A percentile compares a stretch with the other conserved stretches of the same genome.
These are phyloP conservation scores for Darevskia nairensis DNA, from an alignment of 2,797 vertebrate species.

Conservation along the genomic window DNA sequence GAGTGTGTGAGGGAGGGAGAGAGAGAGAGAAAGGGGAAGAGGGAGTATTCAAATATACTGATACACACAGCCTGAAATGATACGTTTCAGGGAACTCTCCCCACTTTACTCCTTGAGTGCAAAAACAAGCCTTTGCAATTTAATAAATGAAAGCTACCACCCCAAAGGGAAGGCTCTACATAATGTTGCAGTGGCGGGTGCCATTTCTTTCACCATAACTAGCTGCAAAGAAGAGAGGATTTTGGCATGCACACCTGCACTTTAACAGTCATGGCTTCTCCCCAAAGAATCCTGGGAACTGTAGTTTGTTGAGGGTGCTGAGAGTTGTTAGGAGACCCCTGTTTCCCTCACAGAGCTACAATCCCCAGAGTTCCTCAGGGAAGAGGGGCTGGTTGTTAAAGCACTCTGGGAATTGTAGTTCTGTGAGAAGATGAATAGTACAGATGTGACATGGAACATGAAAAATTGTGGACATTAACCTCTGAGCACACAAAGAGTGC, in stretches of 20 bases:
- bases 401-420: too few relatives aligned
- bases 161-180: too few relatives aligned
- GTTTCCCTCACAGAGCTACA: too few relatives aligned
- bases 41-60: not conserved
- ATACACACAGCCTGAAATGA: not conserved
- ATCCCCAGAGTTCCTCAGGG: too few relatives aligned
- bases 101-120: not conserved
- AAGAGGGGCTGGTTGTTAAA: too few relatives aligned
- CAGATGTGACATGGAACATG: not conserved
- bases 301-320: too few relatives aligned
- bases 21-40: not conserved
- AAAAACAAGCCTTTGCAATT: not conserved
- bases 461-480: not conserved
- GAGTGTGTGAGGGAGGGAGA: too few relatives aligned
- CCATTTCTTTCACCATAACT: not conserved
- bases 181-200: not conserved
- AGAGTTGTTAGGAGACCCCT: too few relatives aligned
- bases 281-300: too few relatives aligned
- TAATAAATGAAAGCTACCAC: not conserved
- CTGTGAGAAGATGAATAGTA: too few relatives aligned
- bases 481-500: not conserved
- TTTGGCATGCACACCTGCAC: not conserved
- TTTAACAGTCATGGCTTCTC: too few relatives aligned
- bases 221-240: not conserved
- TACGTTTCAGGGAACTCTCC: not conserved